A percentile compares a stretch with the other conserved stretches of the same genome.
Conservation (phyloP, 64 coral and sea anemone genomes). For the Stylophora pistillata region DNA sequence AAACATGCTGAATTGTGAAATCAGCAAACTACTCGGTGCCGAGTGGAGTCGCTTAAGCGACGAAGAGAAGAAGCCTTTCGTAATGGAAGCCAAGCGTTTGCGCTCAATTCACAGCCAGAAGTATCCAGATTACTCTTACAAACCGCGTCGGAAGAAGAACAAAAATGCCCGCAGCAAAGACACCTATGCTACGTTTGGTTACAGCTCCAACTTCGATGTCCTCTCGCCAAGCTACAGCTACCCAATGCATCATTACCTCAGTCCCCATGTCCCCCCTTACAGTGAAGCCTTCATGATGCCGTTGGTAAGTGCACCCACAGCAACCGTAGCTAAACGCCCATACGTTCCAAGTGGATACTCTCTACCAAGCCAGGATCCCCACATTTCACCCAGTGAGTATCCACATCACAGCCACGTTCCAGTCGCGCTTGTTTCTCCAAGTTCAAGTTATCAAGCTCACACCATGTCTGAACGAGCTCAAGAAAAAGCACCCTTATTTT, state of each 20-base stretch:
- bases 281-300: slow-evolving; percentile 85
- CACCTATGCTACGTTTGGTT: slow-evolving; percentile 72
- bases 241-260: slow-evolving; percentile 85
- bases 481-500: slow-evolving; percentile 21
- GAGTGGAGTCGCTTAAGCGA: slow-evolving; percentile 92
- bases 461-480: slow-evolving; percentile 29
- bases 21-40: slow-evolving; percentile 90
- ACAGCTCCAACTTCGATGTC: slow-evolving; percentile 48
- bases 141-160: slow-evolving; percentile 77
- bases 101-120: slow-evolving; percentile 92
- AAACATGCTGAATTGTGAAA: slow-evolving; percentile 96
- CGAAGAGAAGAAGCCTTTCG: slow-evolving; percentile 85
- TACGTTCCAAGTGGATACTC: slow-evolving; percentile 74
- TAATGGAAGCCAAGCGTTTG: slow-evolving; percentile 83
- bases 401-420: slow-evolving; percentile 59
- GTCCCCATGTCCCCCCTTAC: slow-evolving; percentile 77
- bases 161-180: slow-evolving; percentile 69
- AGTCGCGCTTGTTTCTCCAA: slow-evolving; percentile 66
- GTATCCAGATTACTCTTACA: slow-evolving; percentile 93
- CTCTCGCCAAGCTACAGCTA: slow-evolving; percentile 61
- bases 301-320: slow-evolving; percentile 54
- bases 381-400: slow-evolving; percentile 62
- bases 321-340: slow-evolving; percentile 56
- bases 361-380: slow-evolving; percentile 24
- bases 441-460: slow-evolving; percentile 59